Base-by-base conservation (phyloP, 2,113 vertebrate genomes). In the Lasiurus borealis region DNA sequence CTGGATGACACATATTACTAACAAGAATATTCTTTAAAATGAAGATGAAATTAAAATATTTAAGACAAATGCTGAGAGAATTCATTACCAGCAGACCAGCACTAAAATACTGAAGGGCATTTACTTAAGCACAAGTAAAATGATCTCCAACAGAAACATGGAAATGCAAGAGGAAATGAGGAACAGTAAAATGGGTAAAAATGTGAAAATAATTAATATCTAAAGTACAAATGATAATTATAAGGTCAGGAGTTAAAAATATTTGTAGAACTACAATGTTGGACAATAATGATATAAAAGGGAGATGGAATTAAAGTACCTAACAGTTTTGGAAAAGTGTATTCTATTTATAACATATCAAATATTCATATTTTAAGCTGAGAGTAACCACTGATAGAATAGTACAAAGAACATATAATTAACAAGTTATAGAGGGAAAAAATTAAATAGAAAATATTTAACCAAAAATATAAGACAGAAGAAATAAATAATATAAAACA, bases 11-110 rank as follows among this genome's bases (percentile, higher is more conserved):
- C 86, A 59, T 76, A 90, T 1, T 23, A 8, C 27, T 68, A 89
- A 86, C 15, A 83, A 66, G 89, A 84, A 19, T 40, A 85, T 27
- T 23, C 59, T 77, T 78, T 34, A 89, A 93, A 88, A 62, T 13
- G 18, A 94, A 85, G 25, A 25, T 52, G 21, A 75, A 90, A 64
- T 90, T 77, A 82, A 90, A 89, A 50, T 48, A 48, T 50, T 81
- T 82, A 81, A 76, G 29, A 75, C 18, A 82, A 85, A 76, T 62
- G 76, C 27, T 54, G 34, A 90, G 19, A n/a, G 31, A 85, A 94
- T 54, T 80, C 54, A 91, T 36, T 34, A 15, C 16, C 31, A 69
- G 36, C n/a, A 85, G 73, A 8, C 8, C 86, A 85, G 21, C 48
- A 73, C 54, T 59, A 31, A 85, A 96, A 85, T 78, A 66, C 18